Conservation (phyloP, 2,797 vertebrate genomes). For the Danio kyathit region DNA sequence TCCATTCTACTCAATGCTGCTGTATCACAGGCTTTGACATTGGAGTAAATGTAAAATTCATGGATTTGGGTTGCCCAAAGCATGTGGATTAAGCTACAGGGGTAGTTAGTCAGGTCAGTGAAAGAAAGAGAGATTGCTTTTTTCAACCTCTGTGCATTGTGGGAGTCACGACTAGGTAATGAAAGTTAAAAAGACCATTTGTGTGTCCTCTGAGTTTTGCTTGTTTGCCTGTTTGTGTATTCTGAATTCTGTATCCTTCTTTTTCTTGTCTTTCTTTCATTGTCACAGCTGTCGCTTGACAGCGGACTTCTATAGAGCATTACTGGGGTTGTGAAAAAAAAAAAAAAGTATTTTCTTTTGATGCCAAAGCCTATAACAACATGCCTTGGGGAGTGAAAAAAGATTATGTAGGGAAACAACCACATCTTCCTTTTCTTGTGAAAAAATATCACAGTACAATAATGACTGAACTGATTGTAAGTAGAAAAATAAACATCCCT, state of each 20-base stretch:
- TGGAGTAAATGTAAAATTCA: conserved; percentile 38
- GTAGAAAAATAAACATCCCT: conserved; percentile 3
- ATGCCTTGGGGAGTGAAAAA: not conserved
- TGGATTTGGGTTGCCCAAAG: conserved; percentile 25
- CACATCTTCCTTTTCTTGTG: conserved; percentile 2
- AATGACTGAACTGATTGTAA: conserved; percentile 18
- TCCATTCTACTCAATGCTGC: conserved; percentile 4
- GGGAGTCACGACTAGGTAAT: not conserved
- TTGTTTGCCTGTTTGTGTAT: conserved; percentile 21
- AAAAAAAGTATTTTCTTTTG: conserved; percentile 14
- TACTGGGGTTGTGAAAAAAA: conserved; percentile 5
- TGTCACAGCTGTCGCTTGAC: not conserved
- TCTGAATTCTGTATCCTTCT: not conserved
- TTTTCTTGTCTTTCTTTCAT: conserved; percentile 22
- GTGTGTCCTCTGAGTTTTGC: conserved; percentile 16
- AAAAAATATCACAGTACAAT: not conserved
- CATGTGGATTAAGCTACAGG: conserved; percentile 25
- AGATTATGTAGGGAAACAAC: conserved; percentile 17
- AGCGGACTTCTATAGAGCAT: conserved; percentile 8
- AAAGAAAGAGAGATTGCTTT: conserved; percentile 30
- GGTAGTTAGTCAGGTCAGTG: conserved; percentile 28
- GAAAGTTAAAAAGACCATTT: conserved; percentile 16
- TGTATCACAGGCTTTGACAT: conserved; percentile 10
- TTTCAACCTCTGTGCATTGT: not conserved
- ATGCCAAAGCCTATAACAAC: conserved; percentile 15